These are phyloP conservation scores for Trachurus trachurus DNA, from an alignment of 2,797 vertebrate species.

Conservation along the genomic window DNA sequence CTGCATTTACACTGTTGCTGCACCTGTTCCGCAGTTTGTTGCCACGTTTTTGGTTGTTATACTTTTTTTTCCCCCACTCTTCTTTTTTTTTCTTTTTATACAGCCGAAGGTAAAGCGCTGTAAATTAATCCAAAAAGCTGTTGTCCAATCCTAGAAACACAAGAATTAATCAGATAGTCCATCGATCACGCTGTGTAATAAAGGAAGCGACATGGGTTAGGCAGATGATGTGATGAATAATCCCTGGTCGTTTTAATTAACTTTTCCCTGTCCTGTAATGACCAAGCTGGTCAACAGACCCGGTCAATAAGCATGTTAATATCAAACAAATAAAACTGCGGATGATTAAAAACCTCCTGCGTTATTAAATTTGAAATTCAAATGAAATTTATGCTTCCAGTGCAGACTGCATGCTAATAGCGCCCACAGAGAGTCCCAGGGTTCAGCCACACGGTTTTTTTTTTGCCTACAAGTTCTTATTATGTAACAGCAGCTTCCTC, in stretches of 20 bases:
- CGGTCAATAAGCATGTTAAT: constrained; percentile 99
- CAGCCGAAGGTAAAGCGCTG: constrained; percentile 85
- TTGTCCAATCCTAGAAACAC: constrained; percentile 99
- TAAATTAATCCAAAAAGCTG: constrained; percentile 90
- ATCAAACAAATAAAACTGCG: constrained; percentile 99
- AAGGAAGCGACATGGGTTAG: constrained; percentile 97
- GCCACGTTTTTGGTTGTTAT: constrained; percentile 20
- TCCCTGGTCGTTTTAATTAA: constrained; percentile 99
- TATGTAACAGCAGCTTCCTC: constrained; percentile 78
- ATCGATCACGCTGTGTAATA: constrained; percentile 99
- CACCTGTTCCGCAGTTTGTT: not conserved
- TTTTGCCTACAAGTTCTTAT: constrained; percentile 71
- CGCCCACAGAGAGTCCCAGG: constrained; percentile 86
- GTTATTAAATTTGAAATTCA: constrained; percentile 99
- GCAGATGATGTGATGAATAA: constrained; percentile 99
- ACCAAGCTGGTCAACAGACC: constrained; percentile 99
- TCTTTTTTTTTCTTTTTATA: constrained; percentile 78
- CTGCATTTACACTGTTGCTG: not conserved
- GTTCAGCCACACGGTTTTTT: constrained; percentile 55
- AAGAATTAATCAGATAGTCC: constrained; percentile 96
- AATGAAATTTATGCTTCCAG: constrained; percentile 98
- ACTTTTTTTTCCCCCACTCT: not conserved
- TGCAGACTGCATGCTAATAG: constrained; percentile 95
- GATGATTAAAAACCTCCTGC: constrained; percentile 99
- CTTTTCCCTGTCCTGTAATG: constrained; percentile 99